Evolutionary conservation across 2,888 invertebrate species (phyloP).

Genomic region (Ormyrus pomaceus): DNA sequence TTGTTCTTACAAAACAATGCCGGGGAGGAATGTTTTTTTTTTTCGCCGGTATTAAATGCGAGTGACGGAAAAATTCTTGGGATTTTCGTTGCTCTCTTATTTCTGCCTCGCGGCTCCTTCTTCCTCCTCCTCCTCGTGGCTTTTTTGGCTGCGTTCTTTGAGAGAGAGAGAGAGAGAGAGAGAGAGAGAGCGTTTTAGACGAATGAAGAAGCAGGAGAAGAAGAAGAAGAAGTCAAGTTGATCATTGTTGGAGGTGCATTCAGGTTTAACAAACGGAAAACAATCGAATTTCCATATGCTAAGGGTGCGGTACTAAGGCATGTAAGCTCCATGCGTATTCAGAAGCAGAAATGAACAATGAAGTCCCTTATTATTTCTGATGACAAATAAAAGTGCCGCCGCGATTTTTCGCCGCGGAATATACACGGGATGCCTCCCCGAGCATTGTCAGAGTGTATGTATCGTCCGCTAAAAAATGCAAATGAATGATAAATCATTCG

Average conservation of each 20-base stretch:
- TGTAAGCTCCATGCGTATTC: not conserved
- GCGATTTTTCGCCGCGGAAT: not conserved
- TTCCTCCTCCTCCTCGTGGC: not conserved
- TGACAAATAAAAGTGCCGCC: not conserved
- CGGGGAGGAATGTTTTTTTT: constrained; percentile 34
- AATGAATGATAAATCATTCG: too few relatives aligned
- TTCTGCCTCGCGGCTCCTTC: not conserved
- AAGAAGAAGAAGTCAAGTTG: constrained; percentile 1
- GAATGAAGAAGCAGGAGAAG: constrained; percentile 18
- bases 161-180: not conserved
- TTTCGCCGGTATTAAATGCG: constrained; percentile 40
- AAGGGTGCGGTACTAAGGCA: constrained; percentile 23
- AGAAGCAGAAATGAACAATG: constrained; percentile 43
- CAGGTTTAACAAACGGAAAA: constrained; percentile 39
- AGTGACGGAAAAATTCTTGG: constrained; percentile 35
- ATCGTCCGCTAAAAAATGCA: too few relatives aligned
- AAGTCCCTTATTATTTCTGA: constrained; percentile 37
- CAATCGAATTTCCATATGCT: constrained; percentile 53
- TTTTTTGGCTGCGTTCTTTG: constrained; percentile 1
- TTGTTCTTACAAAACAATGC: constrained; percentile 51
- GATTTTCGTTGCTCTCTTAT: constrained; percentile 22
- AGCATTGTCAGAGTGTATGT: too few relatives aligned
- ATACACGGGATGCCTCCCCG: not conserved
- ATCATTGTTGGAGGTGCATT: constrained; percentile 16
- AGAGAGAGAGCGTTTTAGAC: constrained; percentile 16